Percentiles rank a stretch among this genome's conserved stretches.
Evolutionary conservation across 2,797 vertebrate genomes (phyloP).

Genomic region (Sebastiscus tertius): DNA sequence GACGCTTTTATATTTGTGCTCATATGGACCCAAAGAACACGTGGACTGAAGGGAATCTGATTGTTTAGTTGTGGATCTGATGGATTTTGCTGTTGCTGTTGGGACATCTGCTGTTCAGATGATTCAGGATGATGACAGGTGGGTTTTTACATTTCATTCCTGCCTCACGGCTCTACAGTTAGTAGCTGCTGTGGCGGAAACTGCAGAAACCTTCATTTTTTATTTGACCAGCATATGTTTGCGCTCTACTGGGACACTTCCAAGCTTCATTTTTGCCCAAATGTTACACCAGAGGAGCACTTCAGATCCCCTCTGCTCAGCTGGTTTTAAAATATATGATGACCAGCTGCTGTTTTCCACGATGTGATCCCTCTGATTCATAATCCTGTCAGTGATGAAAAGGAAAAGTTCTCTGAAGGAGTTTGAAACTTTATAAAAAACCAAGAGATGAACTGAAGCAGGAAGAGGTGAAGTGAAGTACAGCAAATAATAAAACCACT

Average conservation of each 20-base stretch:
- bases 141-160: neutral
- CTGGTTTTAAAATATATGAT: neutral
- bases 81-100: neutral
- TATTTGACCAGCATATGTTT: neutral
- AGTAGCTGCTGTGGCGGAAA: neutral
- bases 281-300: neutral
- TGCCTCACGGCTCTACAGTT: neutral
- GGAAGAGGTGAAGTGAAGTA: neutral
- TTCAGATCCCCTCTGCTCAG: neutral
- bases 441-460: neutral
- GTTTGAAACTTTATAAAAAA: neutral
- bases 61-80: neutral
- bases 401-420: neutral
- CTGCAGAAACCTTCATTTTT: neutral
- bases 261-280: neutral
- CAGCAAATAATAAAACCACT: neutral
- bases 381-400: neutral
- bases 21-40: neutral
- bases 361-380: neutral
- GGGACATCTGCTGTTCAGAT: neutral
- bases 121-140: neutral
- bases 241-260: neutral
- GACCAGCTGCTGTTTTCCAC: neutral
- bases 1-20: neutral
- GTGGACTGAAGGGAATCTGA: neutral